These are phyloP conservation scores for Anabacerthia variegaticeps DNA, from an alignment of 2,797 vertebrate species.

Conservation along the genomic window DNA sequence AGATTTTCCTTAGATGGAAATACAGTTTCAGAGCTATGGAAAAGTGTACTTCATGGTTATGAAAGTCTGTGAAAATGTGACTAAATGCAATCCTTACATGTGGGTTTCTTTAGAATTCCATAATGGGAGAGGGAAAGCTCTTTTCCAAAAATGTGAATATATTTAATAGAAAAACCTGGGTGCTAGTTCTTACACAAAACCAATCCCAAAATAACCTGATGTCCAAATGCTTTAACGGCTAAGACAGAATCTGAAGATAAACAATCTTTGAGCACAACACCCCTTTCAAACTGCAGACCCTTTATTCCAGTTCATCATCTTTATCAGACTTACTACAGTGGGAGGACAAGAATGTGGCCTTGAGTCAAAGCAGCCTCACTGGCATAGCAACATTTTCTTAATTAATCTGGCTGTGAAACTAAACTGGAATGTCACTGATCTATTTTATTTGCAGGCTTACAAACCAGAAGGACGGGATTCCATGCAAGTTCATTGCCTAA, in stretches of 20 bases:
- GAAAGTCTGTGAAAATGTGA: neutral
- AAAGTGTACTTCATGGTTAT: neutral
- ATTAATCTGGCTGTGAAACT: conserved; percentile 12
- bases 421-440: neutral
- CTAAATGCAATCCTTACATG: neutral
- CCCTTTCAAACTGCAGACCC: neutral
- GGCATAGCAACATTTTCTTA: neutral
- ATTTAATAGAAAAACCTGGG: neutral
- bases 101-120: neutral
- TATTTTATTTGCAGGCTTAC: neutral
- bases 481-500: neutral
- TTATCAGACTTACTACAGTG: neutral
- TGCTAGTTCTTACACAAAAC: neutral
- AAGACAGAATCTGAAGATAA: neutral
- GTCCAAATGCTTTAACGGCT: neutral
- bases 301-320: neutral
- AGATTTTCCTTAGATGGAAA: neutral
- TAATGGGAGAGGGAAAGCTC: neutral
- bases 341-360: conserved; percentile 2
- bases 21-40: neutral
- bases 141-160: neutral
- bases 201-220: neutral
- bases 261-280: neutral
- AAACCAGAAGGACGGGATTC: neutral
- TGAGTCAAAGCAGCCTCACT: conserved; percentile 16